These are phyloP conservation scores for Parotia lawesii DNA, from an alignment of 2,113 vertebrate genomes.

Conservation along the genomic window DNA sequence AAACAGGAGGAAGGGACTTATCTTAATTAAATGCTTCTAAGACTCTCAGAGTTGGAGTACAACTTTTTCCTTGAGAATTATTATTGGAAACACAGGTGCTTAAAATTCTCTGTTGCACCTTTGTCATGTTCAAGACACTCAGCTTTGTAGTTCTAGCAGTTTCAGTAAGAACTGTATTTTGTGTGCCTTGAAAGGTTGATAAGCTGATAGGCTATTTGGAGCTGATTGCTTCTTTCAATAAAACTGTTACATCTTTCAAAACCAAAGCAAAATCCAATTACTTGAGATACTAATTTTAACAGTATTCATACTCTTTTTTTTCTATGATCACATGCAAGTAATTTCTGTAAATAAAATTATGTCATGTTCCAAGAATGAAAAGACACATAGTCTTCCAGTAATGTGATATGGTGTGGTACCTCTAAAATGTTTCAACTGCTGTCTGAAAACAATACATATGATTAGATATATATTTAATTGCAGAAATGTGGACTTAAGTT, in stretches of 20 bases:
- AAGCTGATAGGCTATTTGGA: not conserved
- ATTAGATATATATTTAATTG: not conserved
- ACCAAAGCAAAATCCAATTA: not conserved
- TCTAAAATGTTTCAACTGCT: not conserved
- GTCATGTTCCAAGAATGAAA: not conserved
- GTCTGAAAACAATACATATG: not conserved
- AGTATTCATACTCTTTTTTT: not conserved
- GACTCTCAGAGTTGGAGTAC: not conserved
- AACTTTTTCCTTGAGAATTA: not conserved
- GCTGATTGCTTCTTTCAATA: not conserved
- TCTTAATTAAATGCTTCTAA: not conserved
- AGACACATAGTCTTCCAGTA: fast-evolving
- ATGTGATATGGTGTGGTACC: not conserved
- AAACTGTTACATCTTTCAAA: not conserved
- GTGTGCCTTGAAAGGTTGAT: not conserved
- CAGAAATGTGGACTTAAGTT: not conserved
- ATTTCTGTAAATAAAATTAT: not conserved
- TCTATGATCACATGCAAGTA: fast-evolving
- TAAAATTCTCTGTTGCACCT: not conserved
- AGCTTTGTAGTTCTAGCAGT: not conserved
- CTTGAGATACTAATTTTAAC: not conserved
- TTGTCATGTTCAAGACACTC: not conserved
- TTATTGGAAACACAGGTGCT: not conserved
- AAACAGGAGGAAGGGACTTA: not conserved
- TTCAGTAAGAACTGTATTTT: not conserved